These are phyloP conservation scores for Chlamydotis undulata DNA, from an alignment of 2,113 vertebrate genomes.

Conservation along the genomic window DNA sequence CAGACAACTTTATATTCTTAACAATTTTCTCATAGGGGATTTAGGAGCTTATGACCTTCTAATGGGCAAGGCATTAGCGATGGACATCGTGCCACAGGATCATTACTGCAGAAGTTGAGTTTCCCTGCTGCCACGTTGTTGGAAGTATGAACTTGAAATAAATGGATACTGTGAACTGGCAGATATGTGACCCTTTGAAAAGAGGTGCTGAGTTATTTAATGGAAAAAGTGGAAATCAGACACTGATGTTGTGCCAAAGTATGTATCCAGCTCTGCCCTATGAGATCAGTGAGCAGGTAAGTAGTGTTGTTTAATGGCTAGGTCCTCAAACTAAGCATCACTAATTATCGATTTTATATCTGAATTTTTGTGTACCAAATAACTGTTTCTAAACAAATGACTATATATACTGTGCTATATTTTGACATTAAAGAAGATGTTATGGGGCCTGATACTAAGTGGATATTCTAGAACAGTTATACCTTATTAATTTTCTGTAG, in stretches of 20 bases:
- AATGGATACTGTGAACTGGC: not conserved
- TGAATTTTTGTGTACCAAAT: not conserved
- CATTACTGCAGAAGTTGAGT: fast-evolving
- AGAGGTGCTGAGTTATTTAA: not conserved
- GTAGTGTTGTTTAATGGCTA: not conserved
- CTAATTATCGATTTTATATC: not conserved
- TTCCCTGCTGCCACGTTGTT: not conserved
- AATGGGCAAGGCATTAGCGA: not conserved
- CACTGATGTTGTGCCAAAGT: not conserved
- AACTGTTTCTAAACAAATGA: not conserved
- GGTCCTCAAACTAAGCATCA: not conserved
- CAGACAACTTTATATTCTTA: not conserved
- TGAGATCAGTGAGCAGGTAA: not conserved
- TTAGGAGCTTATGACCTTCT: not conserved
- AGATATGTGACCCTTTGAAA: not conserved
- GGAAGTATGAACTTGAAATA: not conserved
- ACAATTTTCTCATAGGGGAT: not conserved
- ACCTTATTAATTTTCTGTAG: not conserved
- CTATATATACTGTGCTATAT: not conserved
- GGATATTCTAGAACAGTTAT: not conserved
- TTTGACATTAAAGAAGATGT: not conserved
- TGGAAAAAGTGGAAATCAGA: not conserved
- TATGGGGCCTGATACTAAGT: not conserved
- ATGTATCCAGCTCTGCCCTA: not conserved
- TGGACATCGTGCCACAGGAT: too few relatives aligned